Base-by-base conservation (phyloP, 2,888 invertebrate genomes). In the Epinotia bilunana region DNA sequence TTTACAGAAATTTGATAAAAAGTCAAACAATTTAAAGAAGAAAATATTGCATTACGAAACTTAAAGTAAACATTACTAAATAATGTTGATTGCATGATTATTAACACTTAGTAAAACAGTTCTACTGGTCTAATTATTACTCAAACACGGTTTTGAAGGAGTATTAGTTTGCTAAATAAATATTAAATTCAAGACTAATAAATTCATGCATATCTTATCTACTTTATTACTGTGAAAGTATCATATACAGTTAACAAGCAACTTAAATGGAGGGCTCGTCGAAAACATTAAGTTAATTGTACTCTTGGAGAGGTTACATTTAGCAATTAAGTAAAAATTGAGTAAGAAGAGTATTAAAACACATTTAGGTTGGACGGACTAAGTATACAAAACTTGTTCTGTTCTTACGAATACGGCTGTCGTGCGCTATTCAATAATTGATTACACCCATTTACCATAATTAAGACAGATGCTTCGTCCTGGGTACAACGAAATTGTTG, bases 1-100 rank as follows among this genome's bases (percentile, higher is more conserved):
- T 75, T 75, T 75, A 75, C 71, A 75, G 61, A 75, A 55, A 75
- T 75, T 67, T 55, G 57, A 72, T 70, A 71, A 71, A 71, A 71
- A 57, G 71, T 72, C 75, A 72, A 75, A 75, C 75, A 57, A 65
- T 75, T 28, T 58, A 71, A 72, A 75, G 60, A 65, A 20, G 60
- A 68, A 61, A 72, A 75, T 72, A 72, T 72, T 72, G 72, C 75
- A 72, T 62, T 67, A 39, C 12, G 62, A 55, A 69, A 74, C 58
- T 7, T 58, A 61, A 23, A 57, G 60, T 65, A 64, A 20, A 55
- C 43, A 58, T 67, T 67, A 75, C 33, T 46, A 57, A 61, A 72
- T 46, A 60, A 20, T 65, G 33, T 62, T 62, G 33, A 49, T 33
- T 61, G 18, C 43, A 67, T 57, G 55, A 57, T 62, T 67, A n/a